A percentile compares a stretch with the other conserved stretches of the same genome.
Conservation (phyloP, 2,113 vertebrate species). For the Nansenia antarctica region DNA sequence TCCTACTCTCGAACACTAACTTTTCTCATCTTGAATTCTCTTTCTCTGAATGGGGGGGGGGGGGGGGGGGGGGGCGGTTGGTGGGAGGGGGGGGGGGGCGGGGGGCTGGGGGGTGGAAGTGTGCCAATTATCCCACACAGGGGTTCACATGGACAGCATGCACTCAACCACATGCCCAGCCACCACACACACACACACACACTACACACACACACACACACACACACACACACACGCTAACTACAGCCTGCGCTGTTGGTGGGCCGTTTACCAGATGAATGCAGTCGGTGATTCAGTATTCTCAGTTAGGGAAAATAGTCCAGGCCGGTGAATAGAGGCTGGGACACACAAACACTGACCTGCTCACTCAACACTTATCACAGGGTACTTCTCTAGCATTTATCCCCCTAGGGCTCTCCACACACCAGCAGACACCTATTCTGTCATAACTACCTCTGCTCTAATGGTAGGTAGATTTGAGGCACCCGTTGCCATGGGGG, state of each 20-base stretch:
- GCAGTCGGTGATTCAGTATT: constrained; percentile 65
- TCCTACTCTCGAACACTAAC: neutral
- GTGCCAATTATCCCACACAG: constrained; percentile 27
- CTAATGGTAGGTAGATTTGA: no score
- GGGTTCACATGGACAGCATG: neutral
- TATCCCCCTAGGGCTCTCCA: constrained; percentile 48
- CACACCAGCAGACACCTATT: no score
- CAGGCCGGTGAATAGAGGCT: constrained; percentile 63
- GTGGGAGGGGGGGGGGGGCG: neutral
- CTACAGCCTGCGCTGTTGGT: constrained; percentile 42
- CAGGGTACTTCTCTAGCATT: constrained; percentile 64
- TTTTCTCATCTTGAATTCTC: no score
- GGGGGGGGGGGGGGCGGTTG: neutral
- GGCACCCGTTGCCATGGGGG: no score
- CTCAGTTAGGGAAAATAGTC: constrained; percentile 57
- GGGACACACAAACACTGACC: constrained; percentile 67
- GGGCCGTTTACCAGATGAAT: constrained; percentile 67
- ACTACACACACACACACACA: constrained; percentile 21
- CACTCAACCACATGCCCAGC: neutral
- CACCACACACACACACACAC: constrained; percentile 20
- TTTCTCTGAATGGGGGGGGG: neutral
- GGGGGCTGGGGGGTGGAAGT: neutral
- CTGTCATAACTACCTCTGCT: no score
- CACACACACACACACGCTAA: constrained; percentile 42
- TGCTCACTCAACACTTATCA: constrained; percentile 71